A percentile compares a stretch with the other conserved stretches of the same genome.
Evolutionary conservation across 2,797 vertebrate species (phyloP).

Genomic region (Merluccius polli): DNA sequence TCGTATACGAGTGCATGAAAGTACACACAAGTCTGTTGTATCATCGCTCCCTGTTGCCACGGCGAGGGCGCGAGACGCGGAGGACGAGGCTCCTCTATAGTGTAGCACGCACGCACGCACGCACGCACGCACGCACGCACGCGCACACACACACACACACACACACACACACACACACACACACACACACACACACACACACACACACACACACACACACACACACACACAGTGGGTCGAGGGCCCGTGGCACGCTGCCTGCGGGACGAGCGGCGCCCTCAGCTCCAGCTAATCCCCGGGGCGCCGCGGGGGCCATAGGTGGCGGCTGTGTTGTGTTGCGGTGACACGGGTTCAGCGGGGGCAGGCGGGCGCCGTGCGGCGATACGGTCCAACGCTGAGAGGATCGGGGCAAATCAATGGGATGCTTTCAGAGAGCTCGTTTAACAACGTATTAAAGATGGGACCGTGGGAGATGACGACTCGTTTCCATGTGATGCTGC

Average conservation of each 20-base stretch:
- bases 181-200: too few relatives aligned
- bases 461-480: neutral
- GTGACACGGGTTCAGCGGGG: conserved; percentile 22
- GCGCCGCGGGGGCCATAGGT: conserved; percentile 38
- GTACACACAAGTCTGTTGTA: neutral
- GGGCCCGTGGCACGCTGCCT: too few relatives aligned
- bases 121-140: too few relatives aligned
- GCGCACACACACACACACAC: too few relatives aligned
- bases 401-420: neutral
- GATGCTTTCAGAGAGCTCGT: neutral
- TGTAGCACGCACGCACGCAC: too few relatives aligned
- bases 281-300: too few relatives aligned
- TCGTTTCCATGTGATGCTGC: too few relatives aligned
- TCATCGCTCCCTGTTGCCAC: neutral
- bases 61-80: neutral
- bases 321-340: conserved; percentile 19
- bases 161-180: too few relatives aligned
- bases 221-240: too few relatives aligned
- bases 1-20: neutral
- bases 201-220: too few relatives aligned
- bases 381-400: too few relatives aligned
- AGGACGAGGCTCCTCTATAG: neutral
- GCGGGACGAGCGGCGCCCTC: too few relatives aligned
- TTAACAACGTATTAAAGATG: neutral
- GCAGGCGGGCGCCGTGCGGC: neutral